These are phyloP conservation scores for Phragmatobia fuliginosa DNA, from an alignment of 2,888 invertebrate species.

Conservation along the genomic window DNA sequence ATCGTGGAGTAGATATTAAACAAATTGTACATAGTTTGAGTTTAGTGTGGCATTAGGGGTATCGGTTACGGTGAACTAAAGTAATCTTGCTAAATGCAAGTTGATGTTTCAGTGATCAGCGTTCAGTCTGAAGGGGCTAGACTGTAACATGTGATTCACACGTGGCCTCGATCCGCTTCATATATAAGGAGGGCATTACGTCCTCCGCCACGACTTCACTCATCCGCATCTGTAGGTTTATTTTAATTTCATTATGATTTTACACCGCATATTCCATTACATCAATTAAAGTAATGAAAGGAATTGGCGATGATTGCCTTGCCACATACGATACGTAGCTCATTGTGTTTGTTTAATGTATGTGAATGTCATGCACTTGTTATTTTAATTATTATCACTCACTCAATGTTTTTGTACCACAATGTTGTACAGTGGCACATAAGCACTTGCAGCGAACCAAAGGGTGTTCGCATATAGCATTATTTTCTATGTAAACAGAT, in stretches of 20 bases:
- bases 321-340: conserved; percentile 42
- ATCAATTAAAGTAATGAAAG: conserved; percentile 8
- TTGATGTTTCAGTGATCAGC: conserved; percentile 84
- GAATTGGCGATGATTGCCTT: conserved; percentile 19
- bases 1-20: conserved; percentile 32
- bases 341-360: conserved; percentile 30
- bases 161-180: conserved; percentile 72
- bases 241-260: conserved; percentile 70
- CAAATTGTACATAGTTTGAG: conserved; percentile 30
- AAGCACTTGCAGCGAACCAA: conserved; percentile 27
- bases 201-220: conserved; percentile 82
- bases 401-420: conserved; percentile 21
- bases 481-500: conserved; percentile 53
- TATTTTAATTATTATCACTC: conserved; percentile 26
- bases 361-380: conserved; percentile 49
- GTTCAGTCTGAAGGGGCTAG: conserved; percentile 83
- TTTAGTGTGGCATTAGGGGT: conserved; percentile 64
- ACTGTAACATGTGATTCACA: conserved; percentile 71
- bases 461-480: conserved; percentile 44
- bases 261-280: conserved; percentile 50
- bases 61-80: conserved; percentile 70
- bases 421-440: conserved; percentile 25
- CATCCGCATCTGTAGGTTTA: conserved; percentile 82
- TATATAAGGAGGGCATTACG: conserved; percentile 73
- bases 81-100: conserved; percentile 71